phyloP scores from a whole-genome alignment of 2,797 vertebrate species.

The Sarcoramphus papa region DNA sequence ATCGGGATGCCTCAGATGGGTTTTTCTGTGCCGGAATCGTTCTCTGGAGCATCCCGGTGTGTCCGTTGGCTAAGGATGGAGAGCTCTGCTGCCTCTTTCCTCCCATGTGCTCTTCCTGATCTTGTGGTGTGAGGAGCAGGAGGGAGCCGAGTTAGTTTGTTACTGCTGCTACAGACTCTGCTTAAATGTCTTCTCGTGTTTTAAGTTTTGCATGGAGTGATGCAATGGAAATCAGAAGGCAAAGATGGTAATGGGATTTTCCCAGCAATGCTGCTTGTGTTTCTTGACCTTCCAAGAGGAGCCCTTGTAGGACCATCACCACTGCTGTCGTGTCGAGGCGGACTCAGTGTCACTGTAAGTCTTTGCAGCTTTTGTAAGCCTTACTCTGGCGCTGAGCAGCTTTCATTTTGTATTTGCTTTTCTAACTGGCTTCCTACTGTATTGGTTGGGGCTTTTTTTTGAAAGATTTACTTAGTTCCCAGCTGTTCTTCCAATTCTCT shows the following conservation, averaged over 20 bases:
- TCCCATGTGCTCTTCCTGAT: neutral
- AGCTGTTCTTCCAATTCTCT: neutral
- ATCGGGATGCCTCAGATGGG: neutral
- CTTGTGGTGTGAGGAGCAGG: neutral
- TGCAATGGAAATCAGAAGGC: neutral
- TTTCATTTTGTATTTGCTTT: neutral
- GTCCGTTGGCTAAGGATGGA: accelerated
- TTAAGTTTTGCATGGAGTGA: no score
- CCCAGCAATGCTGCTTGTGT: neutral
- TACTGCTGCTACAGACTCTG: neutral
- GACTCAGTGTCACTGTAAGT: accelerated
- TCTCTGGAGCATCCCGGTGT: neutral
- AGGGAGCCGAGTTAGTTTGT: neutral
- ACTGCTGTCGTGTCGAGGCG: accelerated
- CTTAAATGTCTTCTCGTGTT: accelerated
- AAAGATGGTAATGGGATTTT: neutral
- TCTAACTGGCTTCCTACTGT: neutral
- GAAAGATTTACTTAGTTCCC: neutral
- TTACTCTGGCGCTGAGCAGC: accelerated
- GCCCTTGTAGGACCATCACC: neutral
- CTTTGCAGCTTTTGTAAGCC: neutral
- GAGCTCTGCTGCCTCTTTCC: neutral
- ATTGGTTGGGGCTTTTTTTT: accelerated
- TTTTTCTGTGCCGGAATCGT: neutral
- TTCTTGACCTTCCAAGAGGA: neutral